These are phyloP conservation scores for Triplophysa bombifrons DNA, from an alignment of 2,797 vertebrate species.

Conservation along the genomic window DNA sequence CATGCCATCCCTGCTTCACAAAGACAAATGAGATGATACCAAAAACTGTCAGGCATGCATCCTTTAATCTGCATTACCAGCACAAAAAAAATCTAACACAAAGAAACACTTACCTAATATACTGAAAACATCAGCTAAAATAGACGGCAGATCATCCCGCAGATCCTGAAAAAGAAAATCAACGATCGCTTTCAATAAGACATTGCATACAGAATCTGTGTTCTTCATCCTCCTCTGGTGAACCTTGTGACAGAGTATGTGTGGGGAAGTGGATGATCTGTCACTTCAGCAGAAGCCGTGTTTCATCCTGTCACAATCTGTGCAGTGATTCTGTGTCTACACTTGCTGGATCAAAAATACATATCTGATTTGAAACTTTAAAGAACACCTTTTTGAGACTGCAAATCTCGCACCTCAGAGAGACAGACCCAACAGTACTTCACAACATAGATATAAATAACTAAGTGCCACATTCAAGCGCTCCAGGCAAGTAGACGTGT, in stretches of 20 bases:
- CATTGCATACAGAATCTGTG: too few species aligned
- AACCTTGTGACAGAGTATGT: background rate
- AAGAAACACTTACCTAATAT: slow-evolving; percentile 83
- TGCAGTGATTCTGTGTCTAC: background rate
- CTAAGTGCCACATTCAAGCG: too few species aligned
- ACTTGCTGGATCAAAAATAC: slow-evolving; percentile 27
- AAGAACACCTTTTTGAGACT: slow-evolving; percentile 12
- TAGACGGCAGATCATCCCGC: slow-evolving; percentile 93
- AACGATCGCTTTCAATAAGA: background rate
- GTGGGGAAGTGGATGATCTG: slow-evolving; percentile 38
- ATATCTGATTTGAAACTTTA: slow-evolving; percentile 6
- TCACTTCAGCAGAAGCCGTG: slow-evolving; percentile 33
- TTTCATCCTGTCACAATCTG: slow-evolving; percentile 51
- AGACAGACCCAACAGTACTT: background rate
- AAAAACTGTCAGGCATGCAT: background rate
- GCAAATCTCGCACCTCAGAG: background rate
- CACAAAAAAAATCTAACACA: background rate
- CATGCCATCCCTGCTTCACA: background rate
- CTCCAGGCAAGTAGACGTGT: too few species aligned
- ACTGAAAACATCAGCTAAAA: slow-evolving; percentile 98
- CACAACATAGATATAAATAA: background rate
- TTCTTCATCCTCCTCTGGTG: too few species aligned
- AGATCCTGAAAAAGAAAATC: slow-evolving; percentile 81
- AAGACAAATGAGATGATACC: slow-evolving; percentile 8
- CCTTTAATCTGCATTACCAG: background rate